Base-by-base conservation (phyloP, 2,888 invertebrate species). In the Seladonia tumulorum region DNA sequence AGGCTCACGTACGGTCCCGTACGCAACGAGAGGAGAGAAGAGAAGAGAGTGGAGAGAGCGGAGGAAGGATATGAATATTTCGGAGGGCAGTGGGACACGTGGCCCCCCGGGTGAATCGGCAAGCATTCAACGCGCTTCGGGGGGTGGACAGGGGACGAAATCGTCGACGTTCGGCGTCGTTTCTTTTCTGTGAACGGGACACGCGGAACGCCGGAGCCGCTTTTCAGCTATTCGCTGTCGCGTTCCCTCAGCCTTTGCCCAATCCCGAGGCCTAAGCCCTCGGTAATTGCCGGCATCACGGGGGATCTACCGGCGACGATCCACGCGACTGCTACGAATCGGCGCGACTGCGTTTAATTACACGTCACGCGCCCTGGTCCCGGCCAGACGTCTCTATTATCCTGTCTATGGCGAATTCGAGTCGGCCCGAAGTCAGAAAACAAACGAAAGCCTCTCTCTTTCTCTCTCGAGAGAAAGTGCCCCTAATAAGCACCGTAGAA, bases 281-380 rank as follows among this genome's bases (percentile, higher is more conserved):
- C 90, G 91, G 92, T 94, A 95, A 95, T 95, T 95, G 94, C 94
- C 94, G 91, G 93, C 94, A 93, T 94, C 94, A 93, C 94, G 92
- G 94, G 94, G 94, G 94, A 93, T 94, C 94, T n/a, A 88, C 53
- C 79, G 83, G 70, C 87, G 88, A 74, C 87, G 88, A 90, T 91
- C 87, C 94, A 94, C 94, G 94, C 93, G 94, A 94, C 94, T 92
- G 66, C 90, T 72, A 75, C 80, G 81, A 84, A 85, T 82, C 93
- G 89, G 85, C 90, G 90, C 89, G 92, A 92, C 91, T 91, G 90
- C 92, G 91, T 94, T 94, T 94, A 95, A 95, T 95, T 94, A 94
- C 93, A 93, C 93, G 93, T 93, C 93, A 92, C 92, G 93, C 91
- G 92, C 81, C 83, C 47, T 74, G 72, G 71, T 10, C 53, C 22